These are phyloP conservation scores for Acridotheres tristis DNA, from an alignment of 2,797 vertebrate species.

Conservation along the genomic window DNA sequence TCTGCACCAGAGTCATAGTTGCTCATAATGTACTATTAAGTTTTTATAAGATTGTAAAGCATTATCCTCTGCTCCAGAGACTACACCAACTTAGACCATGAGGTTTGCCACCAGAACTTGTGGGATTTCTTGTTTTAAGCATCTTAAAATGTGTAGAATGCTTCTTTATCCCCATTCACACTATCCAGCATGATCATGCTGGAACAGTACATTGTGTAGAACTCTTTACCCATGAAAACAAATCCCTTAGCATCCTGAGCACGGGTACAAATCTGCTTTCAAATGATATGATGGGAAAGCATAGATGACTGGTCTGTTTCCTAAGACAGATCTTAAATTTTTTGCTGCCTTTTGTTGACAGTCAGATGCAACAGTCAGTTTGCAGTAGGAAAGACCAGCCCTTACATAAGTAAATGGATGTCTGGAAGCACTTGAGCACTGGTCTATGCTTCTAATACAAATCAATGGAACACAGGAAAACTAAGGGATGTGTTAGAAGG, in stretches of 20 bases:
- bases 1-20: not conserved
- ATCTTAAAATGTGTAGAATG: not conserved
- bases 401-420: not conserved
- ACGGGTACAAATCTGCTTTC: not conserved
- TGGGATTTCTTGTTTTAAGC: not conserved
- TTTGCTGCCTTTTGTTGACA: not conserved
- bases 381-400: not conserved
- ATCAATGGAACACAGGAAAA: not conserved
- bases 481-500: not conserved
- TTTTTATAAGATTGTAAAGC: not conserved
- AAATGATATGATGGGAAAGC: not conserved
- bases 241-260: not conserved
- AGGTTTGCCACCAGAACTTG: not conserved
- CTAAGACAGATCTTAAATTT: not conserved
- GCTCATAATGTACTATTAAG: not conserved
- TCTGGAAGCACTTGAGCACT: not conserved
- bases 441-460: not conserved
- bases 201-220: accelerated
- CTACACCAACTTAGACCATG: not conserved
- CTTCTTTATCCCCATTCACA: not conserved
- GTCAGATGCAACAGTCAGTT: not conserved
- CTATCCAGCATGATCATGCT: not conserved
- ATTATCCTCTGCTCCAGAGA: not conserved
- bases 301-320: not conserved
- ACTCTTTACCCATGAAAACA: not conserved